phyloP scores from a whole-genome alignment of 92 coral and sea anemone genomes.

The Zoanthus gigantus region DNA sequence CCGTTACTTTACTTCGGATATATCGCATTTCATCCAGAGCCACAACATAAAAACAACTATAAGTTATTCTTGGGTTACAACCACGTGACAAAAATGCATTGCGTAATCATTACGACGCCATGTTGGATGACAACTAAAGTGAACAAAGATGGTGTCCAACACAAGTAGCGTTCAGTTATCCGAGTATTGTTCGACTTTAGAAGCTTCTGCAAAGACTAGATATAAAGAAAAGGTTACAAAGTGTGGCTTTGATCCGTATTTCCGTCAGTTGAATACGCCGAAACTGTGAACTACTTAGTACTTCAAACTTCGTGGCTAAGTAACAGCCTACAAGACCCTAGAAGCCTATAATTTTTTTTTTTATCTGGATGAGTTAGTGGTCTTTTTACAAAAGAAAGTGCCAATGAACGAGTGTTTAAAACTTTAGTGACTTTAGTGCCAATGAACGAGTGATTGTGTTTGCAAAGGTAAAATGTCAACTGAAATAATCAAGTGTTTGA shows the following conservation, averaged over 20 bases:
- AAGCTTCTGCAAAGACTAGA: constrained; percentile 48
- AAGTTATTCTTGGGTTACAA: constrained; percentile 65
- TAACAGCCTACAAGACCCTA: constrained; percentile 55
- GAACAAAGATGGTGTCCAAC: constrained; percentile 7
- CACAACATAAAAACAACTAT: too few relatives aligned
- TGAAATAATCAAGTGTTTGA: too few relatives aligned
- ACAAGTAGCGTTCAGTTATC: not conserved
- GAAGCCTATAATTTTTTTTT: constrained; percentile 58
- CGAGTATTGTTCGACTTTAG: constrained; percentile 21
- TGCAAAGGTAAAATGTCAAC: constrained; percentile 12
- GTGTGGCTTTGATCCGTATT: constrained; percentile 72
- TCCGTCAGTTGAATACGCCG: constrained; percentile 67
- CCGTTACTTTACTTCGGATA: too few relatives aligned
- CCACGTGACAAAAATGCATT: constrained; percentile 58
- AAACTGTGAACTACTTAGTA: constrained; percentile 69
- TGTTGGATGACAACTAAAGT: constrained; percentile 55
- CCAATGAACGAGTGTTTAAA: not conserved
- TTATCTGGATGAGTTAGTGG: constrained; percentile 4
- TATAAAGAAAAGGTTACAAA: constrained; percentile 51
- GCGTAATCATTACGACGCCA: constrained; percentile 60
- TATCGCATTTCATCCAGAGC: too few relatives aligned
- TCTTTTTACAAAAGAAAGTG: constrained; percentile 1
- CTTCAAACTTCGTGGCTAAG: constrained; percentile 66
- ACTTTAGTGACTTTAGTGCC: too few relatives aligned
- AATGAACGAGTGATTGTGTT: constrained; percentile 2